A percentile compares a stretch with the other conserved stretches of the same genome.
Evolutionary conservation across 2,113 vertebrate species (phyloP).

Genomic region (Epinephelus moara): DNA sequence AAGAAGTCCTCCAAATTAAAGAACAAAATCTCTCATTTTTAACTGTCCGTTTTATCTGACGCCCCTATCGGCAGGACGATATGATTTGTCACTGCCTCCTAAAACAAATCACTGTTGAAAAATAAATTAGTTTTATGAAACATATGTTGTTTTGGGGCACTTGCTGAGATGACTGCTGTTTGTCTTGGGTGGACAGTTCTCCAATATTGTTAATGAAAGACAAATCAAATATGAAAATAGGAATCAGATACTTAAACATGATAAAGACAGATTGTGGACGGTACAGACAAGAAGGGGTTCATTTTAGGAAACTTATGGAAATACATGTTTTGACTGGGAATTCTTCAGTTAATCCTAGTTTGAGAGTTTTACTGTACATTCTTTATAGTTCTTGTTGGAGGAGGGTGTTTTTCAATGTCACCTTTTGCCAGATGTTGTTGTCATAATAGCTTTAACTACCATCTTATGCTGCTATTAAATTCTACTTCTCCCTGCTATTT

Average conservation of each 20-base stretch:
- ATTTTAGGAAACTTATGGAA: neutral
- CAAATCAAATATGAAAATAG: neutral
- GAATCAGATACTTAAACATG: neutral
- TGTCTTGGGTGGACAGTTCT: neutral
- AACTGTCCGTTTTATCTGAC: neutral
- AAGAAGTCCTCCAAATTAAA: neutral
- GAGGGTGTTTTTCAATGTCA: neutral
- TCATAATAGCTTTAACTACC: neutral
- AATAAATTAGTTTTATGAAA: conserved; percentile 1
- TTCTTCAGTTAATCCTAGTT: neutral
- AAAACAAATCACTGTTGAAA: neutral
- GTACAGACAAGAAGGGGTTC: neutral
- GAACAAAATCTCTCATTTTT: neutral
- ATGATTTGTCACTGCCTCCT: neutral
- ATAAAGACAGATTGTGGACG: neutral
- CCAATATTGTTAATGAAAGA: neutral
- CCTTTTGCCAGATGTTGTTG: conserved; percentile 1
- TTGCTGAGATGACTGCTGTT: neutral
- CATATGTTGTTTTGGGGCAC: neutral
- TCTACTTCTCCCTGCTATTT: neutral
- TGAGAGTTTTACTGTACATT: neutral
- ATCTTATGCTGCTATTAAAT: neutral
- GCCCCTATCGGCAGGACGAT: neutral
- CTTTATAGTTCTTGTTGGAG: neutral
- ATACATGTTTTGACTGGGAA: neutral